Evolutionary conservation across 2,888 invertebrate genomes (phyloP).

Genomic region (Sturmia bella): DNA sequence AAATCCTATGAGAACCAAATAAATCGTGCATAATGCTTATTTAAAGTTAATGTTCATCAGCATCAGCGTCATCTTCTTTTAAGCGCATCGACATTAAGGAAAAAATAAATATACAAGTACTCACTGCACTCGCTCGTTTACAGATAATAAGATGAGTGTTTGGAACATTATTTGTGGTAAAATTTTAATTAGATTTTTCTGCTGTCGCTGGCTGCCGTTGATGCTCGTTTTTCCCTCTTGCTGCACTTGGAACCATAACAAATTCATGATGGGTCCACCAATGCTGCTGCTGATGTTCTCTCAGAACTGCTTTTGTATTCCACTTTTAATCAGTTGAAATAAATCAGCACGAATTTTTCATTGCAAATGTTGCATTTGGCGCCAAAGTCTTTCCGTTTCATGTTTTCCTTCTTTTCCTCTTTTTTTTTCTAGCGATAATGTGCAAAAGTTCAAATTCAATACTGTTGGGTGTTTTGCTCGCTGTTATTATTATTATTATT

Average conservation of each 20-base stretch:
- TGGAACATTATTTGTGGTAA: constrained; percentile 64
- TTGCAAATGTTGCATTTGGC: constrained; percentile 70
- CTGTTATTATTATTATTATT: background rate
- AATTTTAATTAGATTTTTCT: constrained; percentile 67
- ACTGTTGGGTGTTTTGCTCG: constrained; percentile 8
- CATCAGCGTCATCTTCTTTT: constrained; percentile 38
- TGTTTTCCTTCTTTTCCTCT: constrained; percentile 32
- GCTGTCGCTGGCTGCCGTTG: background rate
- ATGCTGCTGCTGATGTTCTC: background rate
- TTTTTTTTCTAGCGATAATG: constrained; percentile 54
- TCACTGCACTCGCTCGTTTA: background rate
- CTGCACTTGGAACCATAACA: background rate
- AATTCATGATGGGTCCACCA: background rate
- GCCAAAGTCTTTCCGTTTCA: constrained; percentile 66
- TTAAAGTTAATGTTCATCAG: constrained; percentile 57
- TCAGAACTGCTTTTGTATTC: constrained; percentile 37
- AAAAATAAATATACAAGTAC: constrained; percentile 5
- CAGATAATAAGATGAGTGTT: constrained; percentile 42
- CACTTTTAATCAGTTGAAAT: constrained; percentile 65
- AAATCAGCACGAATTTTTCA: constrained; percentile 70
- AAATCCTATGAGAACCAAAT: constrained; percentile 59
- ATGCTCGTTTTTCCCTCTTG: background rate
- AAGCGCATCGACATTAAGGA: constrained; percentile 39
- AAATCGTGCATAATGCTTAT: constrained; percentile 65
- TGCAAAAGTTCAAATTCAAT: constrained; percentile 68